These are phyloP conservation scores for Heterodera carotae DNA, from an alignment of 1,140 invertebrate species.

Conservation along the genomic window DNA sequence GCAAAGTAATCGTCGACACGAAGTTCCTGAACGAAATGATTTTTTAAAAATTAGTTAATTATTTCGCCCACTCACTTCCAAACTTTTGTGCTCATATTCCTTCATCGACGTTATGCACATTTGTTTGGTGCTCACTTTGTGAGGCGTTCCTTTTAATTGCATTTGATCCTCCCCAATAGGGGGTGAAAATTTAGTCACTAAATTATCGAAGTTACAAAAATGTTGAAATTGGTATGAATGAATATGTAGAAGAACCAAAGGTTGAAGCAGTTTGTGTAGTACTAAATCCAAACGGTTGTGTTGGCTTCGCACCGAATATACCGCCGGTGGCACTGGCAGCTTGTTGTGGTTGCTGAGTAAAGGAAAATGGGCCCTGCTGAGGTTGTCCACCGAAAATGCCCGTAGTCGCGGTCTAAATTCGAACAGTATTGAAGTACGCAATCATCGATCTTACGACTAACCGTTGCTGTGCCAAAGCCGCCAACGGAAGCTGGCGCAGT, in stretches of 20 bases:
- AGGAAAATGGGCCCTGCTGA: constrained; percentile 1
- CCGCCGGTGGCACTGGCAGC: not conserved
- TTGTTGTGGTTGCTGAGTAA: constrained; percentile 9
- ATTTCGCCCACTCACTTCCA: constrained; percentile 29
- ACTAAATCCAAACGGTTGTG: not conserved
- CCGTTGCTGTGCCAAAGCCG: constrained; percentile 17
- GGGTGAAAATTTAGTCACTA: constrained; percentile 38
- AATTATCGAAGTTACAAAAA: not conserved
- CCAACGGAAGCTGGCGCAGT: not conserved
- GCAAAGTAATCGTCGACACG: constrained; percentile 38
- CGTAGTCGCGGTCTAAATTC: constrained; percentile 17
- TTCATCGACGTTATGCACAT: constrained; percentile 49
- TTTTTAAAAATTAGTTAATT: not conserved
- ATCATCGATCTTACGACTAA: not conserved
- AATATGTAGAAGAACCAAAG: constrained; percentile 3
- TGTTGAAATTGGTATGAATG: not conserved
- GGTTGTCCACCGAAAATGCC: constrained; percentile 8
- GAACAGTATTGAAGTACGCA: not conserved
- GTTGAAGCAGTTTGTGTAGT: not conserved
- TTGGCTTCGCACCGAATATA: constrained; percentile 16
- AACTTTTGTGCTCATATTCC: constrained; percentile 42
- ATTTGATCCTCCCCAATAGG: constrained; percentile 35
- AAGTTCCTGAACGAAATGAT: constrained; percentile 37
- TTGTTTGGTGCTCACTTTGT: constrained; percentile 41
- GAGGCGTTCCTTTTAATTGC: constrained; percentile 33